Conservation (phyloP, 2,113 vertebrate species). For the Megalops atlanticus region DNA sequence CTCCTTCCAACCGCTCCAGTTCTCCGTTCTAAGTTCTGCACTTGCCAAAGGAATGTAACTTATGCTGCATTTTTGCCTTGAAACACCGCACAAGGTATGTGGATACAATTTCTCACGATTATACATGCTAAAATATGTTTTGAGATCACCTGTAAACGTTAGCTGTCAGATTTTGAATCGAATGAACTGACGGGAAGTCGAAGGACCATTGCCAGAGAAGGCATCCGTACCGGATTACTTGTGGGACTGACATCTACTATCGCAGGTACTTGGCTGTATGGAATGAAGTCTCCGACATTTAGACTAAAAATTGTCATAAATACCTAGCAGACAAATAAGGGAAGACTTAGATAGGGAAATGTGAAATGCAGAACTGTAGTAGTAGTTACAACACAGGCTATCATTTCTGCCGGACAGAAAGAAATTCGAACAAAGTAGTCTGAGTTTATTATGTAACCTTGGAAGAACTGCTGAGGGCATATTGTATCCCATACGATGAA, state of each 20-base stretch:
- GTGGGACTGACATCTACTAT: neutral
- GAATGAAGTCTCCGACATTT: neutral
- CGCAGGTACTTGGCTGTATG: neutral
- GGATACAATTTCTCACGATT: neutral
- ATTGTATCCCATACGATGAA: no score
- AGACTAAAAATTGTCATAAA: neutral
- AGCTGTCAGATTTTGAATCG: neutral
- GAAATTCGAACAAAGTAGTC: neutral
- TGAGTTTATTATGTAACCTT: neutral
- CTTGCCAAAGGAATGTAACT: neutral
- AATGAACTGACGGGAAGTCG: neutral
- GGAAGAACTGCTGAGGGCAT: neutral
- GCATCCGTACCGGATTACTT: neutral
- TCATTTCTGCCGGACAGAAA: neutral
- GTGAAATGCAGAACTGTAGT: no score
- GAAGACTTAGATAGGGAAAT: no score
- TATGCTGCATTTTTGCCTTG: neutral
- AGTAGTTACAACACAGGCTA: neutral
- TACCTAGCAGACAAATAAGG: neutral
- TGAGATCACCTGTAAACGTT: neutral
- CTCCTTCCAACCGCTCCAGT: neutral
- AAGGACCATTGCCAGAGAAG: neutral
- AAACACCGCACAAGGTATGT: neutral
- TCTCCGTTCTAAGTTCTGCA: neutral
- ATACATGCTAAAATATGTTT: neutral